phyloP scores from a whole-genome alignment of 2,888 invertebrate genomes.

The Notocelia uddmanniana region DNA sequence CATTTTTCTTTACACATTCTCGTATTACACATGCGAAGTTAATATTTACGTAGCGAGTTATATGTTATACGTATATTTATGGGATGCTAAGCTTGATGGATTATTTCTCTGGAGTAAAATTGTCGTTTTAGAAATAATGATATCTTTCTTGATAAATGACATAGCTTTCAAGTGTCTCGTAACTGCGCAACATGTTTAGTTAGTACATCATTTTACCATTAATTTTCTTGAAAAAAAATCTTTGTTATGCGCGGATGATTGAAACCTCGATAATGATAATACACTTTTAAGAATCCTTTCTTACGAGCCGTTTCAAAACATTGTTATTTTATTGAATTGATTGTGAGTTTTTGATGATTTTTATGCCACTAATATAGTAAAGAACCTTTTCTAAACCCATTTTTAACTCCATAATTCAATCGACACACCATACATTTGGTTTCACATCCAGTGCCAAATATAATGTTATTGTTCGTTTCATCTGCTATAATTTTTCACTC shows the following conservation, averaged over 20 bases:
- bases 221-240: no score
- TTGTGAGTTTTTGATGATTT: no score
- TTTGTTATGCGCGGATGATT: no score
- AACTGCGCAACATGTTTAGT: no score
- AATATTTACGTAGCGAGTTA: constrained; percentile 25
- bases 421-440: not conserved
- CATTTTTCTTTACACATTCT: constrained; percentile 33
- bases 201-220: no score
- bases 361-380: no score
- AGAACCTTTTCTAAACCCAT: no score
- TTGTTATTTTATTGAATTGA: no score
- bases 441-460: constrained; percentile 25
- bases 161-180: not conserved
- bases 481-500: constrained; percentile 10
- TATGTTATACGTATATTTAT: not conserved
- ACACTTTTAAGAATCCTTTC: no score
- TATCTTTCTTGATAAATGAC: not conserved
- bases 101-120: not conserved
- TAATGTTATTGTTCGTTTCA: constrained; percentile 3
- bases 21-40: constrained; percentile 13
- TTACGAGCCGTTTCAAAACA: no score
- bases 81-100: not conserved
- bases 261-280: no score
- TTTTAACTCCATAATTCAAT: constrained; percentile 21
- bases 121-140: not conserved